Conservation (phyloP, 2,113 vertebrate species). For the Myotis davidii region DNA sequence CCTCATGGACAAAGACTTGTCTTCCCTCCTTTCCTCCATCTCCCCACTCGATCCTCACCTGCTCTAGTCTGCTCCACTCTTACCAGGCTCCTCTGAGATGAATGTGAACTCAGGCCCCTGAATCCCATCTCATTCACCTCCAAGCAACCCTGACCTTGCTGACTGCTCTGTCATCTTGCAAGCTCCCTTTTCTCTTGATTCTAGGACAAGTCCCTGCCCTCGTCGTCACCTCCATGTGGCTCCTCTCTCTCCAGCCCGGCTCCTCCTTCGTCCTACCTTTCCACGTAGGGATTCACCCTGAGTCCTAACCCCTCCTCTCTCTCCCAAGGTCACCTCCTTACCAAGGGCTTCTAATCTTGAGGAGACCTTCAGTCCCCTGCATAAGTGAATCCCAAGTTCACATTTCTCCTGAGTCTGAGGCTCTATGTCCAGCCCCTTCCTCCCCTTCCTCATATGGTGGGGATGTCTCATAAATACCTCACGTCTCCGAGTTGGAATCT, state of each 20-base stretch:
- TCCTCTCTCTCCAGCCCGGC: neutral
- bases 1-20: no score
- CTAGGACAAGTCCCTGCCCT: neutral
- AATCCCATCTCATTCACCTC: neutral
- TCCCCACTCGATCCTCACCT: neutral
- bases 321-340: neutral
- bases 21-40: neutral
- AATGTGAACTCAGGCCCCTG: neutral
- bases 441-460: neutral
- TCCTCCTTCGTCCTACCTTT: neutral
- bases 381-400: neutral
- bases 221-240: neutral
- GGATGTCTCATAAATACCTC: neutral
- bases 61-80: neutral
- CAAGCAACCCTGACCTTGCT: neutral
- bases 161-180: neutral
- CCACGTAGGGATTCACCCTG: no score
- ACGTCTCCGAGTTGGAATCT: neutral
- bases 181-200: neutral
- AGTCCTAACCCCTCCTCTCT: neutral
- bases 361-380: neutral
- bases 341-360: neutral
- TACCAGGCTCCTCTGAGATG: neutral
- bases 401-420: neutral
- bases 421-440: neutral